Percentiles rank a stretch among this genome's conserved stretches.
phyloP scores from a whole-genome alignment of 2,113 vertebrate genomes.

The Hydropotes inermis region DNA sequence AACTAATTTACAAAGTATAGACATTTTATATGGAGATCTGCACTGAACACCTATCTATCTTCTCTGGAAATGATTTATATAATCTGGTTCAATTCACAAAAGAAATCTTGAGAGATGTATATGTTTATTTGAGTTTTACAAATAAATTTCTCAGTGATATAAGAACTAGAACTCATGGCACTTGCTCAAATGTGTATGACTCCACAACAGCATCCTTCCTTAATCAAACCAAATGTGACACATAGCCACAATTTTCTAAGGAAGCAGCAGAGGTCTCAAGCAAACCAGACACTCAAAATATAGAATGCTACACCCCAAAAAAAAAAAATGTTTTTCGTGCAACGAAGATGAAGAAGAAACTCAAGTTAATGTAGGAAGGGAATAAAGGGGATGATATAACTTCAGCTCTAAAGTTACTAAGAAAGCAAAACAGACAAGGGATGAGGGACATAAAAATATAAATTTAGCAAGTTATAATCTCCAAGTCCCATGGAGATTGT shows the following conservation, averaged over 20 bases:
- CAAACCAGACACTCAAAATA: constrained; percentile 1
- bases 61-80: background rate
- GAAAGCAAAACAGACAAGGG: background rate
- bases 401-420: constrained; percentile 4
- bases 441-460: background rate
- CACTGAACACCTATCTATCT: background rate
- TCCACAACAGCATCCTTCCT: background rate
- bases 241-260: background rate
- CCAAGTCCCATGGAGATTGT: background rate
- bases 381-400: background rate
- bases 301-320: background rate
- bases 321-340: background rate
- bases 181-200: background rate
- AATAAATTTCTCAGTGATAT: background rate
- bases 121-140: background rate
- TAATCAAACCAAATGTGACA: background rate
- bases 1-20: background rate
- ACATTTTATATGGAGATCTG: background rate
- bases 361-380: background rate
- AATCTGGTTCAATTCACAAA: background rate
- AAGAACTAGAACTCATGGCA: background rate
- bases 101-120: background rate
- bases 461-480: background rate
- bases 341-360: background rate
- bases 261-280: background rate